Evolutionary conservation across 1,140 invertebrate genomes (phyloP).

Genomic region (Tetramorium parvispinum): DNA sequence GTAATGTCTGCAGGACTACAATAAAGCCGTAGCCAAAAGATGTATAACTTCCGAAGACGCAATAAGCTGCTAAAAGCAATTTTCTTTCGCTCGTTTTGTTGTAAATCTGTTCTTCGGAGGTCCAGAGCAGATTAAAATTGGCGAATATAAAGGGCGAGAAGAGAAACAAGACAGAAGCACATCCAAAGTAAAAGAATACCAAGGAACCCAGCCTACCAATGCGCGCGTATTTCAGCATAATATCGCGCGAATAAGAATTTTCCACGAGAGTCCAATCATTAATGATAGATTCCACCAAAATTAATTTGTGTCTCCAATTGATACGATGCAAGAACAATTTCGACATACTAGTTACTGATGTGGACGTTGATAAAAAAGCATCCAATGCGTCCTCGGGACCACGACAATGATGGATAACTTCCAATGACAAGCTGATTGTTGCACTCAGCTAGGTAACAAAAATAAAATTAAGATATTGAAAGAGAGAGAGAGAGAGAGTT

Average conservation of each 20-base stretch:
- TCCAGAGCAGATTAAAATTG: not conserved
- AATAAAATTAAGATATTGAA: not conserved
- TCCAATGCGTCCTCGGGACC: constrained; percentile 37
- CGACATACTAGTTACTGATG: constrained; percentile 27
- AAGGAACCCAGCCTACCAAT: not conserved
- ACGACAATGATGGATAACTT: constrained; percentile 55
- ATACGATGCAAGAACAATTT: constrained; percentile 42
- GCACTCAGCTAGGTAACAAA: constrained; percentile 44
- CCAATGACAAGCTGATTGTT: constrained; percentile 37
- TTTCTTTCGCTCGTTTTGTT: not conserved
- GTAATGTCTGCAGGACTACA: constrained; percentile 23
- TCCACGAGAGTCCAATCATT: constrained; percentile 21
- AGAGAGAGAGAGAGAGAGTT: no score
- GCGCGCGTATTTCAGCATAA: constrained; percentile 27
- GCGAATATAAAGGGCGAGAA: not conserved
- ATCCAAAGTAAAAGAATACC: constrained; percentile 5
- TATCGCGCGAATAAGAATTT: not conserved
- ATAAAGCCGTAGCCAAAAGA: not conserved
- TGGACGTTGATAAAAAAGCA: constrained; percentile 50
- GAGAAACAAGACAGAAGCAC: constrained; percentile 6
- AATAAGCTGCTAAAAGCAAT: constrained; percentile 34
- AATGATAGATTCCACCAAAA: constrained; percentile 22
- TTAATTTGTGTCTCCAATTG: constrained; percentile 16
- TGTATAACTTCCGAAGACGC: constrained; percentile 34
- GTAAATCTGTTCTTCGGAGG: not conserved